phyloP scores from a whole-genome alignment of 2,888 invertebrate genomes.

The Caenorhabditis sp. region DNA sequence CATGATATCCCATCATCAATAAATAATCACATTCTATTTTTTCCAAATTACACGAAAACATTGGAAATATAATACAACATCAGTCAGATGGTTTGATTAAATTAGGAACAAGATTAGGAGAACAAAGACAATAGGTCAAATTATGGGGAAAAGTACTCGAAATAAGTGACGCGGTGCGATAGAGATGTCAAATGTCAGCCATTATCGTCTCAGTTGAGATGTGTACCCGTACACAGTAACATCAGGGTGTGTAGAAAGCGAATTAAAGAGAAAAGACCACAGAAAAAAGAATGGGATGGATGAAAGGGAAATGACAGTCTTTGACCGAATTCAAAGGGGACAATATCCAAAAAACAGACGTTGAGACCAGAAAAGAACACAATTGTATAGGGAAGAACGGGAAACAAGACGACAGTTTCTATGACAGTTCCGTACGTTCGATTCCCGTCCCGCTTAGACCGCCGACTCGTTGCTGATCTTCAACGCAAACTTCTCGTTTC shows the following conservation, averaged over 20 bases:
- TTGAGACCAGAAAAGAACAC: background rate
- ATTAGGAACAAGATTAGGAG: background rate
- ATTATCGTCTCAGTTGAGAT: conserved; percentile 20
- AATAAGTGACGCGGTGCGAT: conserved; percentile 34
- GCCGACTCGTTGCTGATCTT: conserved; percentile 67
- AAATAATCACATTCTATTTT: conserved; percentile 20
- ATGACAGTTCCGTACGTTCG: too few relatives aligned
- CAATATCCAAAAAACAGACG: conserved; percentile 1
- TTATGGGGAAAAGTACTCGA: conserved; percentile 14
- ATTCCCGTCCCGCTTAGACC: conserved; percentile 29
- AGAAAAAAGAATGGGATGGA: background rate
- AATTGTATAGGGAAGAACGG: conserved; percentile 5
- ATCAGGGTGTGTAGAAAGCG: conserved; percentile 23
- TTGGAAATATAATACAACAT: background rate
- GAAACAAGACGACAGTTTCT: background rate
- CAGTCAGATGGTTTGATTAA: background rate
- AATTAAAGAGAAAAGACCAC: conserved; percentile 7
- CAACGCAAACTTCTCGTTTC: conserved; percentile 63
- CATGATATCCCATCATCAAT: conserved; percentile 1
- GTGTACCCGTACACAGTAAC: conserved; percentile 47
- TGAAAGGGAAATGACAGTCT: conserved; percentile 14
- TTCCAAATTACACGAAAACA: background rate
- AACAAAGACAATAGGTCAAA: background rate
- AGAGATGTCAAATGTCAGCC: conserved; percentile 22
- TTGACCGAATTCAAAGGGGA: conserved; percentile 11